phyloP scores from a whole-genome alignment of 2,113 vertebrate species.

The Odocoileus virginianus region DNA sequence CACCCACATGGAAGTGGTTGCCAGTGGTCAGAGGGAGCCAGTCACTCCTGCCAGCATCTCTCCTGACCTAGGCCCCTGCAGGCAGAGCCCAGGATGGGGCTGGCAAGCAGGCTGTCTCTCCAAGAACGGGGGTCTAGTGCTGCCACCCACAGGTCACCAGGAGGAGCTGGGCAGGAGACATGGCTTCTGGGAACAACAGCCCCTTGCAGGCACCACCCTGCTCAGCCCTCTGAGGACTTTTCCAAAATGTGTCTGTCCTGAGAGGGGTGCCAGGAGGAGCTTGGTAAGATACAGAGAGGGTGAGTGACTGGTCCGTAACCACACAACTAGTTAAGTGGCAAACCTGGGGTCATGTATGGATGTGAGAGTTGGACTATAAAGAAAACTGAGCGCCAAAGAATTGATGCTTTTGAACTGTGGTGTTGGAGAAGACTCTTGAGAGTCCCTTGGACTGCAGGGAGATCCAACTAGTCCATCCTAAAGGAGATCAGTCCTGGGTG shows the following conservation, averaged over 20 bases:
- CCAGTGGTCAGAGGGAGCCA: not conserved
- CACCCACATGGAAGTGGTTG: too few species aligned
- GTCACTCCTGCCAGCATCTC: not conserved
- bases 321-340: not conserved
- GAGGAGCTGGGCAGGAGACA: too few species aligned
- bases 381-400: too few species aligned
- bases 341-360: not conserved
- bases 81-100: not conserved
- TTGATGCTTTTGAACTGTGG: too few species aligned
- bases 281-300: not conserved
- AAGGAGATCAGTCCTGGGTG: too few species aligned
- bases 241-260: not conserved
- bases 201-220: not conserved
- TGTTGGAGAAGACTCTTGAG: too few species aligned
- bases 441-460: too few species aligned
- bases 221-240: not conserved
- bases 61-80: not conserved
- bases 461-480: too few species aligned
- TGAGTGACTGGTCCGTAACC: not conserved
- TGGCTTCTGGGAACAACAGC: not conserved
- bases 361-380: too few species aligned
- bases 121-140: fast-evolving
- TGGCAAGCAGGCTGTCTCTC: not conserved
- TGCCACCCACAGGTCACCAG: not conserved
- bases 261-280: not conserved